Evolutionary conservation across 2,113 vertebrate species (phyloP), one percentile per base, ranked within the genome.

Genomic region (Petrocephalus microphthalmus): DNA sequence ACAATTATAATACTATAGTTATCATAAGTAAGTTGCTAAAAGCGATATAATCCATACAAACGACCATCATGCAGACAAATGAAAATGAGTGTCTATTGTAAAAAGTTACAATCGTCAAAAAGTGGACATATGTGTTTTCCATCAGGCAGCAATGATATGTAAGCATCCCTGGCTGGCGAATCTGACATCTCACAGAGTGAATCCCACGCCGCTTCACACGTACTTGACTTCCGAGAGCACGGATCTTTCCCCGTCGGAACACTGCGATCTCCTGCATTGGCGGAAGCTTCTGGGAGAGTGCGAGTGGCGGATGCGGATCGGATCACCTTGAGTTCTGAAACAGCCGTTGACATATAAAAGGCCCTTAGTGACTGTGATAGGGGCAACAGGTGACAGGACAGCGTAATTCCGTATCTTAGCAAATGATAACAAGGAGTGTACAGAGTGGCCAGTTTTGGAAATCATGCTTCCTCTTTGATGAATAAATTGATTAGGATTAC

Each of bases 141-240:
- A 64, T 64, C 60, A 67, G 60, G 29, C 60, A 67, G n/a, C 3
- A 2, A 67, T n/a, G 25, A 29, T 67, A 19, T 45, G 2, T 45
- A 81, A 82, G 51, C 52, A n/a, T 17, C 19, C 3, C 49, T 52
- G 45, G 15, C 11, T 25, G 45, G 2, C 51, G 78, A 87, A 2
- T 78, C 17, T 54, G 19, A 20, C 45, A 37, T 54, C 20, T 7
- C 29, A 54, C n/a, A 56, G 20, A 56, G 11, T 15, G n/a, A 82
- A 25, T 57, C 1, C 11, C 45, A 19, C 10, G 4, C 22, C 19
- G 2, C 1, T 84, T 13, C 51, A 33, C 57, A 92, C 97, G 7
- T 95, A 97, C 97, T 97, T 98, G 91, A 97, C 94, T 94, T 98
- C 97, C 2, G 97, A 97, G 47, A 97, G 95, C 74, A 97, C 96